Evolutionary conservation across 2,113 vertebrate species (phyloP), one percentile per base, ranked within the genome.

Genomic region (Microcebus ravelobensis): DNA sequence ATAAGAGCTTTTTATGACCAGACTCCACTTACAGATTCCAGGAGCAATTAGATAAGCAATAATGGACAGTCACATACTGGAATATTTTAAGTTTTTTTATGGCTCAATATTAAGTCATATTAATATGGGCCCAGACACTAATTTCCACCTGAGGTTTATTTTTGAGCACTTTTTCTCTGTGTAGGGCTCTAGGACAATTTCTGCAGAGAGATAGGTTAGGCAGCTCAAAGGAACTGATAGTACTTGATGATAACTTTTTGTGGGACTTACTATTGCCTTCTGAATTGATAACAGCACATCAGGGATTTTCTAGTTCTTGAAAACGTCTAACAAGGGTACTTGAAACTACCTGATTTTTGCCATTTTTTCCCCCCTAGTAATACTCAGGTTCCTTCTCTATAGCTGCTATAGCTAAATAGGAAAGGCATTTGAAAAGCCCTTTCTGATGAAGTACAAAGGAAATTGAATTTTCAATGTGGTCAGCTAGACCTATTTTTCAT

Each of bases 61-160:
- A 74, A 85, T 11, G 55, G 59, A 59, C 31, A 88, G 45, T 36
- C 61, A 71, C 27, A 27, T 21, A 23, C 18, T 31, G 81, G 77
- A 18, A 85, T 25, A 76, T 91, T 95, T 82, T 85, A 57, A 85
- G 92, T 76, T 85, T n/a, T 92, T 95, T 93, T 45, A 81, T 48
- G 39, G 59, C 12, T 94, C 42, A 82, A 11, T 68, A 90, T 81
- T 86, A 95, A 70, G 45, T 93, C 74, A n/a, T 48, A 87, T 52
- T 89, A 91, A 94, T 73, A 91, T 42, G 27, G 36, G 27, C 10
- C 48, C 50, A 81, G 71, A 27, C 14, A 29, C 50, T 61, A 23
- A 36, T 83, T 86, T 96, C 48, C 31, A 67, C 68, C 42, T 82
- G 73, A 61, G 61, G 31, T 65, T 96, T 93, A 48, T 55, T 94